Percentiles rank a stretch among this genome's conserved stretches.
Conservation (phyloP, 2,113 vertebrate genomes). For the Elaphurus davidianus region DNA sequence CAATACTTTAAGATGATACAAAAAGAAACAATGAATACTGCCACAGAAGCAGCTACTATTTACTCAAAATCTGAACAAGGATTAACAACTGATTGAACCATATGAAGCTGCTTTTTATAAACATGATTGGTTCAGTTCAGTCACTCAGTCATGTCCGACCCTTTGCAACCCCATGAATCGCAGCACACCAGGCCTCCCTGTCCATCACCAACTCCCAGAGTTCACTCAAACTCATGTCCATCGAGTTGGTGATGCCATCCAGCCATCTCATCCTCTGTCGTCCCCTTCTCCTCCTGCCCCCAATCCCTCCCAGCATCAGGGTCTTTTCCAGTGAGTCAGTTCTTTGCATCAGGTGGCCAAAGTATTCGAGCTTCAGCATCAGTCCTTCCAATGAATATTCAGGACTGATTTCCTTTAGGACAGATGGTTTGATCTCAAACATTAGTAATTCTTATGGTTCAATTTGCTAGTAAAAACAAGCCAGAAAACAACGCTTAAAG, state of each 20-base stretch:
- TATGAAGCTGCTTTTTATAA: not conserved
- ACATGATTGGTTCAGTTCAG: not conserved
- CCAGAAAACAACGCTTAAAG: not conserved
- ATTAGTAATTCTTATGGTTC: not conserved
- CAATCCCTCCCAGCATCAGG: not conserved
- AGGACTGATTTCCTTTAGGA: not conserved
- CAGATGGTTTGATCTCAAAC: not conserved
- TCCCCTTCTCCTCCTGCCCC: not conserved
- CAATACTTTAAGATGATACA: not conserved
- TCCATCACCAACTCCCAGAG: not conserved
- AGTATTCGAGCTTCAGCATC: not conserved
- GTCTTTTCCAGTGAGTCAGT: not conserved
- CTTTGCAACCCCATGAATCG: not conserved
- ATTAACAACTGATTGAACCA: not conserved
- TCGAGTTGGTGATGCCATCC: not conserved
- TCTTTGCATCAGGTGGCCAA: not conserved
- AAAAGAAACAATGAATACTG: not conserved
- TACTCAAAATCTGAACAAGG: not conserved
- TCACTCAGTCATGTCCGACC: not conserved
- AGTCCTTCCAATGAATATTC: not conserved
- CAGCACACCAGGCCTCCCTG: not conserved
- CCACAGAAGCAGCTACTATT: not conserved
- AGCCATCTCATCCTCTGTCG: not conserved
- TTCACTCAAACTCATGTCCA: not conserved
- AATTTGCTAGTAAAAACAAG: conserved; percentile 9